A percentile compares a stretch with the other conserved stretches of the same genome.
Evolutionary conservation across 2,113 vertebrate genomes (phyloP).

Genomic region (Brienomyrus brachyistius): DNA sequence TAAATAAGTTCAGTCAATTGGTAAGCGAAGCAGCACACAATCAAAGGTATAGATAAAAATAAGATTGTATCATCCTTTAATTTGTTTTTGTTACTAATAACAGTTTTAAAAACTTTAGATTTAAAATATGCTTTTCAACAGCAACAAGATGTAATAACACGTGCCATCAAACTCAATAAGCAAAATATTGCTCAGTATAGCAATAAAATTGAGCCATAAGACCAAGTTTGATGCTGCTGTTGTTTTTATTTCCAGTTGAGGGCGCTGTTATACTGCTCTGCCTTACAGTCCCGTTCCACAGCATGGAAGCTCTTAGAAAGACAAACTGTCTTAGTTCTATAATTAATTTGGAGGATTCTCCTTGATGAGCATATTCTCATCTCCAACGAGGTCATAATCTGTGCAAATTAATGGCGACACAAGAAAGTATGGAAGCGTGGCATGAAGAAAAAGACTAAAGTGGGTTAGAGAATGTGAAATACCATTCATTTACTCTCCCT

Average conservation of each 20-base stretch:
- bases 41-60: background rate
- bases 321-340: background rate
- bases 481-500: background rate
- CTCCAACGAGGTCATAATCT: slow-evolving; percentile 1
- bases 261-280: background rate
- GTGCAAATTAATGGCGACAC: background rate
- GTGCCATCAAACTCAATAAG: background rate
- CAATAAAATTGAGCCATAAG: background rate
- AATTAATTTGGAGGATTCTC: background rate
- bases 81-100: background rate
- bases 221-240: too few species aligned
- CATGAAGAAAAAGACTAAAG: background rate
- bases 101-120: background rate
- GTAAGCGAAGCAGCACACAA: background rate
- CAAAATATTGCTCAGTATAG: background rate
- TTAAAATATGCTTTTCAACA: background rate
- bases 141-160: background rate
- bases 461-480: background rate
- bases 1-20: background rate
- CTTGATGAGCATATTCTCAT: background rate
- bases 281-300: background rate
- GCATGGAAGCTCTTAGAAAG: background rate
- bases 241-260: slow-evolving; percentile 3
- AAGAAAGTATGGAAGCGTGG: background rate
- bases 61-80: background rate